A percentile compares a stretch with the other conserved stretches of the same genome.
phyloP scores from a whole-genome alignment of 2,797 vertebrate genomes.

The Luscinia megarhynchos region DNA sequence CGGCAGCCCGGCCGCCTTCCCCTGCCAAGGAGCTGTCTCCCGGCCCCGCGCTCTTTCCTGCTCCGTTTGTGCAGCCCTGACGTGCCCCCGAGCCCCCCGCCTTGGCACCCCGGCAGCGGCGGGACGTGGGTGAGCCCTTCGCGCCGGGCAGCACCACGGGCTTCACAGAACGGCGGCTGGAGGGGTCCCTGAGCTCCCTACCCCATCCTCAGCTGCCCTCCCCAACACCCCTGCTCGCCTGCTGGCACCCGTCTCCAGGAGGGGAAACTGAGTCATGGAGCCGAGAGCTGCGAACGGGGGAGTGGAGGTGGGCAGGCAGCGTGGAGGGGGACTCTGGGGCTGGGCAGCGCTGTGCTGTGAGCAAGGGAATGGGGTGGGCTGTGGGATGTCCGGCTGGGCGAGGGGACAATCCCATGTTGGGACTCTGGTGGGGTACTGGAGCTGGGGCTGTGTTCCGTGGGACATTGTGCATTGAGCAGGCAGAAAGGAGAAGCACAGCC shows the following conservation, averaged over 20 bases:
- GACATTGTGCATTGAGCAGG: accelerated
- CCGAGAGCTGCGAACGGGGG: neutral
- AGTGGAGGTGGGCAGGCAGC: neutral
- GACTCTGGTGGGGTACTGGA: neutral
- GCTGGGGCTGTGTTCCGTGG: neutral
- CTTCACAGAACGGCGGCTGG: neutral
- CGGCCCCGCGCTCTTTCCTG: slow-evolving; percentile 56
- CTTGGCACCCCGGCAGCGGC: neutral
- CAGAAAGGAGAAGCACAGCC: neutral
- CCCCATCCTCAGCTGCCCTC: neutral
- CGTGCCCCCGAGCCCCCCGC: slow-evolving; percentile 26
- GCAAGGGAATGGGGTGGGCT: neutral
- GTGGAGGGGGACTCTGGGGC: neutral
- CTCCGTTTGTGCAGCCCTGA: slow-evolving; percentile 56
- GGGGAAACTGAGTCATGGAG: slow-evolving; percentile 10
- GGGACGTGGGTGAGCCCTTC: neutral
- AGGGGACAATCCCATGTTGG: neutral
- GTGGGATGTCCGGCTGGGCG: accelerated
- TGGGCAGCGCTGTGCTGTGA: neutral
- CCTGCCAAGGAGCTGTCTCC: slow-evolving; percentile 67
- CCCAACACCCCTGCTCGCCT: neutral
- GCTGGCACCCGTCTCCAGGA: accelerated
- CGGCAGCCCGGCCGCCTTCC: slow-evolving; percentile 48
- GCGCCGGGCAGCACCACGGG: neutral
- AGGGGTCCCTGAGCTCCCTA: neutral